Evolutionary conservation across 2,113 vertebrate genomes (phyloP), one percentile per base, ranked within the genome.

Genomic region (Agapornis roseicollis): DNA sequence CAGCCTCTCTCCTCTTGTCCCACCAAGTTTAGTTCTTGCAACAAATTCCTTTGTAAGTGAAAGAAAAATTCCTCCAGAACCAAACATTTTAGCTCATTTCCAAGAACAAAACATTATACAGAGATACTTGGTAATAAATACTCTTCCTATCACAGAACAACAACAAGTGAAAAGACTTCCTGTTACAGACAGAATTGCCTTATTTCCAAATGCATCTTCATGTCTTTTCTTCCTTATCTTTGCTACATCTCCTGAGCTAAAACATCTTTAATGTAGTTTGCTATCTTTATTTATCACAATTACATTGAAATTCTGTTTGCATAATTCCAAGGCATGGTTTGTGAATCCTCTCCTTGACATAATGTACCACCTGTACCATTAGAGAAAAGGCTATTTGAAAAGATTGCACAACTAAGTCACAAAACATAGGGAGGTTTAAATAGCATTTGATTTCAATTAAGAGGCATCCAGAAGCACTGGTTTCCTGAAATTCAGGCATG

Each of bases 401-500:
- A 49, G n/a, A 68, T 13, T 18, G 41, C 28, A 56, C 33, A 89
- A 77, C 18, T 25, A 76, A 37, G 61, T 65, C 69, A 84, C 35
- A 84, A 81, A 86, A 49, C 23, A 56, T 8, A 42, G 42, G 56
- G 46, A 60, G 6, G 20, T 85, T 88, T 80, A 76, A 89, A 69
- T 68, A 49, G 25, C 65, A 80, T 89, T 89, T 79, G 61, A 90
- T 92, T 92, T 89, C 77, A 82, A 27, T 88, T 84, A 88, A 66
- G 50, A 84, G 58, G 50, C 4, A 17, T 50, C 28, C 39, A 90
- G 60, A 78, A 92, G 29, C 55, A 53, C 6, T 14, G 27, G 6
- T 87, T 94, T 91, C 61, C 47, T 84, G 69, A 88, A 87, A 71
- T 35, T 35, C 56, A 52, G 58, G 52, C 35, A 65, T 19, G 39